Evolutionary conservation across 2,113 vertebrate species (phyloP).

Genomic region (Diadophis punctatus): DNA sequence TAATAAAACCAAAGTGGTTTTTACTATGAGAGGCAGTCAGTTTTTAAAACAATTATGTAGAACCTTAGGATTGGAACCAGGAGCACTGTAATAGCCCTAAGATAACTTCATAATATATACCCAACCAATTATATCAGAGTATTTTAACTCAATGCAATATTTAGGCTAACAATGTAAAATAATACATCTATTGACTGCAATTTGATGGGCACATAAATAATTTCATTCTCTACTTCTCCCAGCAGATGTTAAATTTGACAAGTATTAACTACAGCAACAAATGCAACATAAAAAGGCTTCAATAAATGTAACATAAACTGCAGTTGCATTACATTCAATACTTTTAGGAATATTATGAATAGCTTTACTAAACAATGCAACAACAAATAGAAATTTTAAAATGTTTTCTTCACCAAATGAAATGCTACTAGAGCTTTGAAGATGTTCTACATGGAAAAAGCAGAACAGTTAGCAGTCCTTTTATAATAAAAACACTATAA

Average conservation of each 20-base stretch:
- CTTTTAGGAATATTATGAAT: neutral
- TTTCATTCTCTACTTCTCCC: neutral
- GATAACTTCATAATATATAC: neutral
- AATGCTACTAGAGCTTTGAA: neutral
- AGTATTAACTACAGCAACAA: neutral
- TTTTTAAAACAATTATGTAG: neutral
- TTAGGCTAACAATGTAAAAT: neutral
- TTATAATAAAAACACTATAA: neutral
- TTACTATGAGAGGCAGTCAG: neutral
- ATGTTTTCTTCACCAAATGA: neutral
- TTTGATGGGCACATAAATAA: neutral
- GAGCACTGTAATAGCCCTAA: neutral
- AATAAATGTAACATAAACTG: neutral
- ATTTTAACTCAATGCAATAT: neutral
- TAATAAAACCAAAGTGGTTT: neutral
- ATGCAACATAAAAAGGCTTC: neutral
- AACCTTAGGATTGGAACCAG: neutral
- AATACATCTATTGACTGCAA: neutral
- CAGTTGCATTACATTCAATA: neutral
- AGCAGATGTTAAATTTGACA: neutral
- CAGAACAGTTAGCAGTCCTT: neutral
- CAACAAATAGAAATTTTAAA: neutral
- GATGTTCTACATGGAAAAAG: neutral
- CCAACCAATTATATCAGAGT: neutral
- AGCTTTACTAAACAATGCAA: neutral